These are phyloP conservation scores for Drosophila burlai DNA, from an alignment of 1,140 invertebrate genomes.

Conservation along the genomic window DNA sequence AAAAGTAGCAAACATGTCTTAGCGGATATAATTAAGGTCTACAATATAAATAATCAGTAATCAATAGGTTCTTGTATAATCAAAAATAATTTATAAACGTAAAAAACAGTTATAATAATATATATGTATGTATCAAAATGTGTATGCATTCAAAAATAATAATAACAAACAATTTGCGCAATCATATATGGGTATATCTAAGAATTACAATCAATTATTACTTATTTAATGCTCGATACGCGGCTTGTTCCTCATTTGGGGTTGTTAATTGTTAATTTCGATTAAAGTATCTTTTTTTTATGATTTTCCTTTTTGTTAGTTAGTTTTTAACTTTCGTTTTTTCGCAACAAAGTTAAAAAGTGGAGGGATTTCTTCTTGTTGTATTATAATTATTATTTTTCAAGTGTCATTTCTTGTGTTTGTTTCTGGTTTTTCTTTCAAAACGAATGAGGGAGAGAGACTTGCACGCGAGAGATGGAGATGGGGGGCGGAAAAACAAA, in stretches of 20 bases:
- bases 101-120: slow-evolving; percentile 73
- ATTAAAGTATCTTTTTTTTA: slow-evolving; percentile 21
- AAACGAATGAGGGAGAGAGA: slow-evolving; percentile 42
- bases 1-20: slow-evolving; percentile 74
- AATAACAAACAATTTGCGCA: slow-evolving; percentile 78
- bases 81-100: slow-evolving; percentile 82
- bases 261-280: slow-evolving; percentile 38
- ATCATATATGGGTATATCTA: slow-evolving; percentile 48
- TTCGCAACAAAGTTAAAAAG: slow-evolving; percentile 55
- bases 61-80: slow-evolving; percentile 75
- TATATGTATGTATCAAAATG: slow-evolving; percentile 60
- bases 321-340: background rate
- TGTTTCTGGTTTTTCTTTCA: slow-evolving; percentile 19
- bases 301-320: slow-evolving; percentile 12
- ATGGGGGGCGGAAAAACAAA: slow-evolving; percentile 9
- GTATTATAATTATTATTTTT: slow-evolving; percentile 27
- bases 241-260: slow-evolving; percentile 4
- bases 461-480: slow-evolving; percentile 38
- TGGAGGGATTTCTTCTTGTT: slow-evolving; percentile 66
- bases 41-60: slow-evolving; percentile 78
- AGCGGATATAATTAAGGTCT: slow-evolving; percentile 57
- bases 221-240: slow-evolving; percentile 56
- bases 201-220: slow-evolving; percentile 69
- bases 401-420: slow-evolving; percentile 38
- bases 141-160: slow-evolving; percentile 76